phyloP scores from a whole-genome alignment of 2,797 vertebrate species.

The Hephaestus fuliginosus region DNA sequence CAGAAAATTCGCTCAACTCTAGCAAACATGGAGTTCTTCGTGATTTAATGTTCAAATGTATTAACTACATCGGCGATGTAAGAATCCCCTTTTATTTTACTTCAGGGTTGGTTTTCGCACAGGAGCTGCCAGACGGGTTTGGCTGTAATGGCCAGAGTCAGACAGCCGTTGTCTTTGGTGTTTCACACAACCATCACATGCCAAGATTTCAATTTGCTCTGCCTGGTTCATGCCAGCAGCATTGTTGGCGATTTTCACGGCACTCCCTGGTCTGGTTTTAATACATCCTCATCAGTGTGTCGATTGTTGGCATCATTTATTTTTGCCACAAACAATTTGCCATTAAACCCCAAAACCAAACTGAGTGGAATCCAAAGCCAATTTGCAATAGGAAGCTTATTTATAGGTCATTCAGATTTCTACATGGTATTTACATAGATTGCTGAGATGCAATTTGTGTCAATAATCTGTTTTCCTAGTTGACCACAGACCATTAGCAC shows the following conservation, averaged over 20 bases:
- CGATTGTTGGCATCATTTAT: conserved; percentile 12
- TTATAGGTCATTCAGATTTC: background rate
- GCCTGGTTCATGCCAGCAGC: conserved; percentile 19
- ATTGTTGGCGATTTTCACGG: conserved; percentile 5
- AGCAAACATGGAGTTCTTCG: background rate
- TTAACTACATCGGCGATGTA: background rate
- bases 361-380: background rate
- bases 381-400: background rate
- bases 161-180: conserved; percentile 10
- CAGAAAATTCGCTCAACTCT: background rate
- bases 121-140: conserved; percentile 17
- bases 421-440: background rate
- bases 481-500: background rate
- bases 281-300: conserved; percentile 22
- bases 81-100: background rate
- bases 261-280: conserved; percentile 34
- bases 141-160: background rate
- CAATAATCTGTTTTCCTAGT: background rate
- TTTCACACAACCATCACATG: conserved; percentile 8
- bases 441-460: background rate
- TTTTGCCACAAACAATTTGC: conserved; percentile 7
- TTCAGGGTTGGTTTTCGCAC: conserved; percentile 3
- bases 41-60: background rate
- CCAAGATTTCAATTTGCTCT: conserved; percentile 31
- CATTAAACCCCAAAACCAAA: conserved; percentile 32